phyloP scores from a whole-genome alignment of 2,888 invertebrate genomes.

The Drosophila multiciliata region DNA sequence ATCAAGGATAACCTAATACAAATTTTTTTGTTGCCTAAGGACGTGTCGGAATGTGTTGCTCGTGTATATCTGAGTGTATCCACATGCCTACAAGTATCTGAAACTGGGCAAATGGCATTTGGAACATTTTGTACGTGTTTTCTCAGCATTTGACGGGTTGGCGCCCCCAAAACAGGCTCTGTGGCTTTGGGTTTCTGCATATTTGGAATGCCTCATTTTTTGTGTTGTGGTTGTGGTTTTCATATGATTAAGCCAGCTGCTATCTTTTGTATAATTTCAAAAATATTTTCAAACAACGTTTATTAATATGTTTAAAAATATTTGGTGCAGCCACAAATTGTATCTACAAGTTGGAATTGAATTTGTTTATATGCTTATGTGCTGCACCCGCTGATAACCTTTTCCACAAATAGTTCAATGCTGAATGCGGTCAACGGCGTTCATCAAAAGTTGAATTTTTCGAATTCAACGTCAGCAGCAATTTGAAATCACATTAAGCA shows the following conservation, averaged over 20 bases:
- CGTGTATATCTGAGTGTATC: slow-evolving; percentile 43
- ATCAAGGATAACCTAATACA: slow-evolving; percentile 76
- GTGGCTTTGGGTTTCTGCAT: not conserved
- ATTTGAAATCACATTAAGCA: slow-evolving; percentile 23
- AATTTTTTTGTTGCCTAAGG: slow-evolving; percentile 69
- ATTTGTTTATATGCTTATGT: slow-evolving; percentile 10
- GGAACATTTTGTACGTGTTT: slow-evolving; percentile 49
- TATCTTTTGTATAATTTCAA: not conserved
- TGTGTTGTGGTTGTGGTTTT: not conserved
- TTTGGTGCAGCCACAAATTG: slow-evolving; percentile 1
- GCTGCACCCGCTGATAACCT: slow-evolving; percentile 60
- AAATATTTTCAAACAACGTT: not conserved
- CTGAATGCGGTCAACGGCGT: slow-evolving; percentile 62
- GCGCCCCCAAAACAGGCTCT: not conserved
- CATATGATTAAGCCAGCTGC: slow-evolving; percentile 47
- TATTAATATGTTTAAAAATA: not conserved
- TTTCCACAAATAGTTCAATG: slow-evolving; percentile 60
- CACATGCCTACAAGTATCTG: slow-evolving; percentile 18
- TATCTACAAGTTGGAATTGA: slow-evolving; percentile 23
- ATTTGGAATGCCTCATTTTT: not conserved
- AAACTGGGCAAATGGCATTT: slow-evolving; percentile 42
- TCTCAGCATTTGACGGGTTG: slow-evolving; percentile 15
- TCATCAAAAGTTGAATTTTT: slow-evolving; percentile 25
- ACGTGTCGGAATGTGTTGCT: slow-evolving; percentile 65
- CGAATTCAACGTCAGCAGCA: slow-evolving; percentile 18